A percentile compares a stretch with the other conserved stretches of the same genome.
These are phyloP conservation scores for Tinea trinotella DNA, from an alignment of 2,888 invertebrate species.

Conservation along the genomic window DNA sequence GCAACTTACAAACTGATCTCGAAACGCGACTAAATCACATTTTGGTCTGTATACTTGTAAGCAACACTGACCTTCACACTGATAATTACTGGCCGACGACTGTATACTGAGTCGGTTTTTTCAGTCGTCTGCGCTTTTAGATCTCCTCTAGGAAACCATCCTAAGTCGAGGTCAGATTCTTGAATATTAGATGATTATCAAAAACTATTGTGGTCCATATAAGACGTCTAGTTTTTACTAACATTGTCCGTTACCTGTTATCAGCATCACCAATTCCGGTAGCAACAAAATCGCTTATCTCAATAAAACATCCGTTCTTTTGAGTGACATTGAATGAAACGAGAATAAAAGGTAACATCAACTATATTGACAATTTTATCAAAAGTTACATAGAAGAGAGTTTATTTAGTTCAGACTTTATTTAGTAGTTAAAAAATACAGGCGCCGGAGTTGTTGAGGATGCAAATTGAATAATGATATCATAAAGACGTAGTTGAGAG, in stretches of 20 bases:
- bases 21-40: too few species aligned
- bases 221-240: neutral
- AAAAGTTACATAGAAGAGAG: neutral
- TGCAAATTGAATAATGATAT: slow-evolving; percentile 10
- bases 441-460: slow-evolving; percentile 18
- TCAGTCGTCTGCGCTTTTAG: too few species aligned
- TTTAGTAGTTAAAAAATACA: slow-evolving; percentile 16
- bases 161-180: too few species aligned
- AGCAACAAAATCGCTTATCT: slow-evolving; percentile 11
- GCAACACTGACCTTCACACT: too few species aligned
- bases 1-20: too few species aligned
- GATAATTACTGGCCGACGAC: too few species aligned
- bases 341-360: neutral
- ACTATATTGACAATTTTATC: neutral
- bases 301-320: slow-evolving; percentile 11
- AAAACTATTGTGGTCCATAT: too few species aligned
- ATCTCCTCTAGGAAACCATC: too few species aligned
- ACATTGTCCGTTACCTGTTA: neutral
- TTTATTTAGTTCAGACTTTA: neutral
- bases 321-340: slow-evolving; percentile 10
- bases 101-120: too few species aligned
- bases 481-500: slow-evolving; percentile 24
- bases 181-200: too few species aligned
- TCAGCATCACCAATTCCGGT: slow-evolving; percentile 15
- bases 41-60: too few species aligned